Base-by-base conservation (phyloP, 2,113 vertebrate genomes). In the Charadrius vociferus region DNA sequence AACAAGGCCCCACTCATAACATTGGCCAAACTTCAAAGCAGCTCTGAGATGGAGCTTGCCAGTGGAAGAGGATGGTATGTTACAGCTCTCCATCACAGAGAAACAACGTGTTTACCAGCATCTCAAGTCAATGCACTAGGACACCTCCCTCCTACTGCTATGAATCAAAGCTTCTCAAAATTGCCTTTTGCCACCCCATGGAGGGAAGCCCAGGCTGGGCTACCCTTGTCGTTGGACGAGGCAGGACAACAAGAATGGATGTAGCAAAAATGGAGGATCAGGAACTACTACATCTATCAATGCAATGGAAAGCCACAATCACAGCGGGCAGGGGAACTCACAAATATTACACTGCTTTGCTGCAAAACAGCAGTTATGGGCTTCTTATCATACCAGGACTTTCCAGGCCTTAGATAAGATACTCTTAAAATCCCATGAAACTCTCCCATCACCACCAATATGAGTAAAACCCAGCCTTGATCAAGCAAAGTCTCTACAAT, bases 101-200 rank as follows among this genome's bases (percentile, higher is more conserved):
- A 71, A 34, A 5, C 0, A 2, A 37, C 0, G 0, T 20, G 32
- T 22, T 65, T 63, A 71, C 14, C 43, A 68, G 61, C 24, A 32
- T 24, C 67, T 75, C 41, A 32, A 45, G 45, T 62, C 45, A 43
- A 55, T 5, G 27, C 1, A 3, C 16, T 30, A 56, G 36, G 53
- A 49, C 37, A 15, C n/a, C 20, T 55, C 39, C 16, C 39, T 65
- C 56, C 22, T 65, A 41, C 45, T 53, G 17, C 47, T 67, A 32
- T 7, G 15, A 19, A 49, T 32, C 30, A 65, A 21, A 94, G n/a
- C 27, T 53, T 29, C 62, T 81, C 85, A 43, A 19, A 47, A 59
- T 13, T 36, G 68, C 27, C 39, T 81, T 88, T 70, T 70, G 5
- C 12, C n/a, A 61, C 26, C 6, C 32, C 62, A 41, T 0, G 0